These are phyloP conservation scores for Microcebus jonahi DNA, from an alignment of 2,113 vertebrate genomes.

Conservation along the genomic window DNA sequence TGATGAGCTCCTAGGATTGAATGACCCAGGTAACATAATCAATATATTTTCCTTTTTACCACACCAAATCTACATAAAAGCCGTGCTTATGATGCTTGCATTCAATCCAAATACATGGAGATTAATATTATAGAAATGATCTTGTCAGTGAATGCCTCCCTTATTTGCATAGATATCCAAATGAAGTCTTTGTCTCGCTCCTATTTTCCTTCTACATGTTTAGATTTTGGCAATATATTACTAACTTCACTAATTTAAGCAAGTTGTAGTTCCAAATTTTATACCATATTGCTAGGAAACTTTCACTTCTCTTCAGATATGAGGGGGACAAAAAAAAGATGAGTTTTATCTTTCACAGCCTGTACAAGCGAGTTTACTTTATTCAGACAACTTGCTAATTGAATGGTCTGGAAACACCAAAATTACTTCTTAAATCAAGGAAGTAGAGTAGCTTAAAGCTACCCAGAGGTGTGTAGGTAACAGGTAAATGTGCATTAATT, in stretches of 20 bases:
- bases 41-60: background rate
- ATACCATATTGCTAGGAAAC: background rate
- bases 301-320: slow-evolving; percentile 6
- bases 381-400: slow-evolving; percentile 43
- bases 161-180: background rate
- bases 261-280: background rate
- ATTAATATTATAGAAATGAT: background rate
- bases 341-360: background rate
- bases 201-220: background rate
- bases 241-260: background rate
- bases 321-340: background rate
- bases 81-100: background rate
- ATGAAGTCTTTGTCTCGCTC: background rate
- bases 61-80: background rate
- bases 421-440: slow-evolving; percentile 32
- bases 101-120: background rate
- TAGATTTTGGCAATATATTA: background rate
- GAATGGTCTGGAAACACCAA: slow-evolving; percentile 39
- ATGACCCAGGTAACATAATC: background rate
- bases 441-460: slow-evolving; percentile 21
- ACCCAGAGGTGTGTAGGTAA: slow-evolving; percentile 44
- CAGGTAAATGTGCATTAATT: slow-evolving; percentile 19
- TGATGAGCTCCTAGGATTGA: background rate
- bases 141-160: background rate
- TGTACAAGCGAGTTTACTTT: slow-evolving; percentile 27